Base-by-base conservation (phyloP, 2,888 invertebrate genomes). In the Drosophila gaucha region DNA sequence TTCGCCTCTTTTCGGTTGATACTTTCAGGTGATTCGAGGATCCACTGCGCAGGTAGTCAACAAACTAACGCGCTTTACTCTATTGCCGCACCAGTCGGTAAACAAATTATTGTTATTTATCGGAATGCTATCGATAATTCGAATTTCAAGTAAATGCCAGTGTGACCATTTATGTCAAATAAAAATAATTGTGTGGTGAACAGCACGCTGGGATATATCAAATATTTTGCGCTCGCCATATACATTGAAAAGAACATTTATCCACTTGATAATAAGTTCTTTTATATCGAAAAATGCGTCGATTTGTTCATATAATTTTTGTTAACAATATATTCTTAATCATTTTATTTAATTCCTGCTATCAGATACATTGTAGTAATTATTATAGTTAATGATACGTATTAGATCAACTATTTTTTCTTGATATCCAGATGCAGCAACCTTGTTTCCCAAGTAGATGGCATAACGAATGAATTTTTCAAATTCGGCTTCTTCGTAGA, bases 391-490 rank as follows among this genome's bases (percentile, higher is more conserved):
- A 67, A 92, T 89, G 54, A 91, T 80, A 68, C 88, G 86, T 50
- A 92, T 90, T 67, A 92, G 88, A 74, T 92, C 90, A 49, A 89
- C 90, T 63, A 92, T 90, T 82, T 92, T 91, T 35, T 89, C 89
- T 62, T 92, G 92, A 78, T 92, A 92, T 4, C 92, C 92, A 51
- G 90, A 89, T 1, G 84, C 80, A 10, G 90, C 90, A 46, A 91
- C 90, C 74, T 92, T 92, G 38, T 91, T 90, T 30, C 92, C 91
- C 67, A 92, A 76, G 68, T 92, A 91, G 16, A 92, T 90, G 16
- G 89, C 88, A 71, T 90, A 91, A 16, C 88, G 89, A 36, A 92
- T 87, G 8, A 90, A 86, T 60, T 90, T 90, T 31, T 92, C 89
- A 64, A 92, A 92, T 52, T 91, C 90, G 2, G 70, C 14, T 68